phyloP scores from a whole-genome alignment of 2,797 vertebrate species.

The Uromys caudimaculatus region DNA sequence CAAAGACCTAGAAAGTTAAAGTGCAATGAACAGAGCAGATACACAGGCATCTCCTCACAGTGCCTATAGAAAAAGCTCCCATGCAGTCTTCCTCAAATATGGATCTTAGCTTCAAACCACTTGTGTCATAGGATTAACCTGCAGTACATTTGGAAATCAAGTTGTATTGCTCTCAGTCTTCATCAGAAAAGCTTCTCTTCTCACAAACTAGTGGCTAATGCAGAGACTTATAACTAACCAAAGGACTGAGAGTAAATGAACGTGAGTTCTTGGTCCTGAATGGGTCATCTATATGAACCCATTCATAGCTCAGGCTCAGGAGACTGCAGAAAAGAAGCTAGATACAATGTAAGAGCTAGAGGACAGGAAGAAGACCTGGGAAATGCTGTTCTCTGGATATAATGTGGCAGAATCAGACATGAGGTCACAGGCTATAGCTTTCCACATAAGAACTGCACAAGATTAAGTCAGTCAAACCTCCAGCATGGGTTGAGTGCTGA shows the following conservation, averaged over 20 bases:
- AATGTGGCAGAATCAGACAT: no score
- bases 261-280: neutral
- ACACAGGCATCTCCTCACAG: neutral
- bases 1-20: neutral
- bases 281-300: neutral
- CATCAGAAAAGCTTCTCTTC: neutral
- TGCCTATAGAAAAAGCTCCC: neutral
- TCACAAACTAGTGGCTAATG: neutral
- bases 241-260: neutral
- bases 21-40: neutral
- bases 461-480: neutral
- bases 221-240: neutral
- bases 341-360: neutral
- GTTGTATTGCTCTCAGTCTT: neutral
- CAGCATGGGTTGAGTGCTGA: neutral
- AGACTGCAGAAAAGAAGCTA: neutral
- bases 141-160: neutral
- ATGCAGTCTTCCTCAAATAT: neutral
- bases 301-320: neutral
- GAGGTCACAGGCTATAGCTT: neutral
- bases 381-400: no score
- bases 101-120: neutral
- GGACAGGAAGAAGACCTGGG: neutral
- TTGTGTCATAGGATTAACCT: neutral
- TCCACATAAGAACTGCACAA: neutral